A percentile compares a stretch with the other conserved stretches of the same genome.
phyloP scores from a whole-genome alignment of 1,140 invertebrate species.

The Scylla paramamosain region DNA sequence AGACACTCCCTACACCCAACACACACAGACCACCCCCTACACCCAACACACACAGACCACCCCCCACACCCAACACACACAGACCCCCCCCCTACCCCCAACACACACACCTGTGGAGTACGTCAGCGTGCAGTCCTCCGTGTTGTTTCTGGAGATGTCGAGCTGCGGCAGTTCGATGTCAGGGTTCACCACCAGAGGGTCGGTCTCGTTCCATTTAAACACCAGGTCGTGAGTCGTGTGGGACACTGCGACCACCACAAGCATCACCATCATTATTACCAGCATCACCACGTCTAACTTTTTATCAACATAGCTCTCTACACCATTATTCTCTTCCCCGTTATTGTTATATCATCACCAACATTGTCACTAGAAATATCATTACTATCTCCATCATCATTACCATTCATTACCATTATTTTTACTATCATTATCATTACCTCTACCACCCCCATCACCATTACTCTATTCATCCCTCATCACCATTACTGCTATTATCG shows the following conservation, averaged over 20 bases:
- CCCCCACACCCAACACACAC: neutral
- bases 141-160: conserved; percentile 92
- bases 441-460: neutral
- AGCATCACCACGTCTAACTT: neutral
- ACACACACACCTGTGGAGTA: conserved; percentile 88
- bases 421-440: no score
- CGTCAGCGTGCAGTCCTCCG: conserved; percentile 92
- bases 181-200: conserved; percentile 91
- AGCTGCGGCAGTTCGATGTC: conserved; percentile 93
- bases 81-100: neutral
- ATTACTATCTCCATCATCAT: no score
- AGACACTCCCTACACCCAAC: no score
- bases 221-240: conserved; percentile 93
- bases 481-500: neutral
- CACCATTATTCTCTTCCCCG: no score
- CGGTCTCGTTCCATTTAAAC: conserved; percentile 92
- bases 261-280: neutral
- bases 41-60: no score
- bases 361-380: no score
- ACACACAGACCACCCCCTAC: no score
- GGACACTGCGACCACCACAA: conserved; percentile 85
- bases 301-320: no score
- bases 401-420: no score
- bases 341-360: no score
- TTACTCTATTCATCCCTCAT: no score